These are phyloP conservation scores for Myzus persicae DNA, from an alignment of 1,140 invertebrate genomes.

Conservation along the genomic window DNA sequence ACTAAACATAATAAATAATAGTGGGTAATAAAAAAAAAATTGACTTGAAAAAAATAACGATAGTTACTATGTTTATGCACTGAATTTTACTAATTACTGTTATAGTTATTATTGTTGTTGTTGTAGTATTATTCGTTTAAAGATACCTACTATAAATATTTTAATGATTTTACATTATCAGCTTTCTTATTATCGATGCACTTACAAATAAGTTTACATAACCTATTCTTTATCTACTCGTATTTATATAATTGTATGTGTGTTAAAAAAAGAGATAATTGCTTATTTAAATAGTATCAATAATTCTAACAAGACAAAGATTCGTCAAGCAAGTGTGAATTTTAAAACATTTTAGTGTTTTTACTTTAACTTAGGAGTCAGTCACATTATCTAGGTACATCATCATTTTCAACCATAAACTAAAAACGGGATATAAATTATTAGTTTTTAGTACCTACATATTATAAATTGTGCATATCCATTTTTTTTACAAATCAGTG, in stretches of 20 bases:
- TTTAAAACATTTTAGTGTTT: background rate
- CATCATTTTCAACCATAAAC: background rate
- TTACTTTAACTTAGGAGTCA: no score
- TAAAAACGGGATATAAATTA: conserved; percentile 19
- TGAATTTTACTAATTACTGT: background rate
- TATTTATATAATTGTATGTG: background rate
- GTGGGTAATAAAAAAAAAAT: no score
- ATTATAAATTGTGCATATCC: background rate
- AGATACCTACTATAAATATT: no score
- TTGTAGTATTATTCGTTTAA: background rate
- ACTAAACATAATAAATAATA: no score
- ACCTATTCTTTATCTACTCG: background rate
- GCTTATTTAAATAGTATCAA: background rate
- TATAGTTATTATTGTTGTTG: background rate
- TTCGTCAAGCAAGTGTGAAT: background rate
- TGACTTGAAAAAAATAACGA: background rate
- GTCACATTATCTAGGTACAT: no score
- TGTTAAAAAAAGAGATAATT: background rate
- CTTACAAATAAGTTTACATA: background rate
- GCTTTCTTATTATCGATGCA: no score
- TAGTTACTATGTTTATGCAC: background rate
- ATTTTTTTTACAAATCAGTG: conserved; percentile 6
- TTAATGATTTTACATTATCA: no score
- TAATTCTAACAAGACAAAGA: background rate
- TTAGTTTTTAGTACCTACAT: background rate